Evolutionary conservation across 2,797 vertebrate species (phyloP), one percentile per base, ranked within the genome.

Genomic region (Sylvia borin): DNA sequence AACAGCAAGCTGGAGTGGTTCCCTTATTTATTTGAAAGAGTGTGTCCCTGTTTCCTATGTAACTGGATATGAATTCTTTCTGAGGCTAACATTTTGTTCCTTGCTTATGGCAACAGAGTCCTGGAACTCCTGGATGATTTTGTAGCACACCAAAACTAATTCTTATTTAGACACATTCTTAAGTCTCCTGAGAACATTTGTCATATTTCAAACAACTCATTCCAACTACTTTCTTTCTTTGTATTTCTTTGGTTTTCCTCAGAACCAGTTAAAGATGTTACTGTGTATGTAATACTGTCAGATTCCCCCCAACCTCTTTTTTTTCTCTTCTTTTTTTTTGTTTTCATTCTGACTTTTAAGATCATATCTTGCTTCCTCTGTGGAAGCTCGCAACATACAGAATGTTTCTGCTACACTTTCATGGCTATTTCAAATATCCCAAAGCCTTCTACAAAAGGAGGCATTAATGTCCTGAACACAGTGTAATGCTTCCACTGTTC

Each of bases 241-340:
- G 55, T 38, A 48, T 54, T 54, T 84, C 2, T 71, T 85, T 75
- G 8, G 15, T 47, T 79, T 34, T 60, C 25, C 24, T 60, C 45
- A 79, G 64, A 72, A 54, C 6, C 3, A 32, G 9, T 20, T 48
- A 20, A 2, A 21, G 34, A 58, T 57, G 13, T 60, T 78, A 43
- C 3, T 57, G 25, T 19, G n/a, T 8, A 21, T 36, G 36, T 36
- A 36, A 36, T 36, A 36, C 7, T 66, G 50, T 15, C 34, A 72
- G 27, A 10, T 32, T 27, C 8, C 24, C 24, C 26, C 13, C 13
- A 22, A 5, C 7, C 6, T 29, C 16, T 50, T 48, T 25, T 48
- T 48, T 48, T 7, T 10, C 18, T 22, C 4, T 11, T 5, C 25
- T 43, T 9, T 5, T 2, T 24, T 3, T 3, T 5, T 6, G 4